Base-by-base conservation (phyloP, 2,797 vertebrate genomes). In the Chrosomus eos region DNA sequence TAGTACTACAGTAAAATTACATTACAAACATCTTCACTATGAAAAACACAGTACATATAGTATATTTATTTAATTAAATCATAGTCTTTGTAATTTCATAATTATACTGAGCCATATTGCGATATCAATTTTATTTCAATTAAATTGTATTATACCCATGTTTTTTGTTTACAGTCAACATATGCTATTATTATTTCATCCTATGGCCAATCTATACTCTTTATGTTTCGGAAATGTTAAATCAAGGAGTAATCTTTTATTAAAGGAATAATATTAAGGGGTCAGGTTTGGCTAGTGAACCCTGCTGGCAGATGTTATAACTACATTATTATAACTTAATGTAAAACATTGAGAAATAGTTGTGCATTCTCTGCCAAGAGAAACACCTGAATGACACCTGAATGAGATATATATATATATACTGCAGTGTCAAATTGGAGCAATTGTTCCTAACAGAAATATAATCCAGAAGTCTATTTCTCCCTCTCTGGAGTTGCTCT, bases 401-500 rank as follows among this genome's bases (percentile, higher is more conserved):
- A n/a, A n/a, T n/a, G n/a, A n/a, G n/a, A n/a, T 33, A 33, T 33
- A 33, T 33, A 33, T 33, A 33, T 33, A 68, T 6, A 75, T 9
- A 36, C 6, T 55, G 28, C 16, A 36, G 73, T 23, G 36, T 26
- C 23, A 36, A 36, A 16, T 16, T 36, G 19, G 21, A 55, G 21
- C 48, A 36, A 33, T 14, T 53, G 31, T 45, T 67, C 19, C 11
- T 23, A 19, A 66, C 6, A 53, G 11, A 33, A 23, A 58, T n/a
- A 58, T 43, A 45, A 45, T 45, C 43, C 43, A 14, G 4, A 80
- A 45, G 28, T 33, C 62, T 7, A 33, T 23, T 9, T 45, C 45
- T 18, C 13, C 14, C 5, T 53, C 31, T 68, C 43, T 67, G 38
- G 77, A 79, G 77, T 79, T 79, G n/a, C 45, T 80, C 40, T 48